Evolutionary conservation across 2,113 vertebrate species (phyloP), one percentile per base, ranked within the genome.

Genomic region (Pycnonotus jocosus): DNA sequence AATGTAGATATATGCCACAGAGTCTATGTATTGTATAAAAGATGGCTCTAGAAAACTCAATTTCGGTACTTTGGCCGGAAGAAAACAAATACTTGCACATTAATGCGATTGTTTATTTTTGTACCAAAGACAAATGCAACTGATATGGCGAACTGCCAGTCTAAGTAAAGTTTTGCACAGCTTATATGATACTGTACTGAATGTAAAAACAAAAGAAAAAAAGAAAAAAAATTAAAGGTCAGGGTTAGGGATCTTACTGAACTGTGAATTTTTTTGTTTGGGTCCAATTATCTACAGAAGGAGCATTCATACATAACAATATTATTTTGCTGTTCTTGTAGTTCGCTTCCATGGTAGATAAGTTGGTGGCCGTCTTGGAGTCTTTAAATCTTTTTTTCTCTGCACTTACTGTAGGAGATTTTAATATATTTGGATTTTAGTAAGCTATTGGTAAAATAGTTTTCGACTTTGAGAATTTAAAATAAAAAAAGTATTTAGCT

Each of bases 61-160:
- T 98, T 98, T 98, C 98, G 98, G 98, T 98, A 98, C 97, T 98
- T 97, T 98, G 97, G 97, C 98, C 98, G 98, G 98, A 98, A 98
- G 98, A 98, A 98, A 98, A 98, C 98, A 98, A 98, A 98, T 98
- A 99, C 99, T 99, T 99, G 99, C 99, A 99, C 99, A 99, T 99
- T 99, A 99, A 96, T 98, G 98, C 97, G 98, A 98, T 98, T 98
- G 98, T 98, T 98, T 99, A 99, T 99, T 99, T 99, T 99, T 99
- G 99, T 99, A 99, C 99, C 99, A 99, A 99, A 99, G 99, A 99
- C 98, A 99, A 99, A 99, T 99, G 99, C 99, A 99, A 99, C 98
- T 98, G 99, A 99, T 98, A 99, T 99, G 99, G 99, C 99, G 84
- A 98, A 98, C 98, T 99, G 99, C 99, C 99, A 99, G 99, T 99